Evolutionary conservation across 2,113 vertebrate genomes (phyloP).

Genomic region (Nymphicus hollandicus): DNA sequence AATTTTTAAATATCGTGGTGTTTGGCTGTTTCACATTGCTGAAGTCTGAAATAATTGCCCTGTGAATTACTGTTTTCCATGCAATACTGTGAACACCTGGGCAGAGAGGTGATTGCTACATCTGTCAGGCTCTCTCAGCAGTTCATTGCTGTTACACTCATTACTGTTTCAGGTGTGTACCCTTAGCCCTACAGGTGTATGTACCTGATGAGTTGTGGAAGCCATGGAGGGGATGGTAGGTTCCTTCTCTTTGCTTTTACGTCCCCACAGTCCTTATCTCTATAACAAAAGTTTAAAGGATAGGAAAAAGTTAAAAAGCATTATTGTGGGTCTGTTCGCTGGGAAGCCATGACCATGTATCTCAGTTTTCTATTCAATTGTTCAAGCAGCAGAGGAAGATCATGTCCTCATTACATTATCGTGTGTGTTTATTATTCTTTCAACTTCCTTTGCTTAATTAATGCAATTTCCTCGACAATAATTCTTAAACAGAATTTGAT

Average conservation of each 20-base stretch:
- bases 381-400: background rate
- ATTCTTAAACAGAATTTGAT: background rate
- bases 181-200: background rate
- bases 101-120: background rate
- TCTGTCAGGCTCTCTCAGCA: background rate
- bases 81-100: background rate
- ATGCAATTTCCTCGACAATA: background rate
- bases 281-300: background rate
- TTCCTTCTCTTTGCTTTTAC: background rate
- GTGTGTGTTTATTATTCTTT: background rate
- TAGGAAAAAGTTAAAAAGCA: background rate
- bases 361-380: background rate
- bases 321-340: accelerated
- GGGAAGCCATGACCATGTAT: background rate
- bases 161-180: background rate
- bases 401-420: background rate
- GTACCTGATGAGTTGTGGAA: background rate
- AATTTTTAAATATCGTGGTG: background rate
- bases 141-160: background rate
- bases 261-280: background rate
- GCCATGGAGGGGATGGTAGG: accelerated
- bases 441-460: background rate
- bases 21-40: background rate
- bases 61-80: background rate
- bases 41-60: background rate